These are phyloP conservation scores for Sebastes minor DNA, from an alignment of 2,797 vertebrate genomes.

Conservation along the genomic window DNA sequence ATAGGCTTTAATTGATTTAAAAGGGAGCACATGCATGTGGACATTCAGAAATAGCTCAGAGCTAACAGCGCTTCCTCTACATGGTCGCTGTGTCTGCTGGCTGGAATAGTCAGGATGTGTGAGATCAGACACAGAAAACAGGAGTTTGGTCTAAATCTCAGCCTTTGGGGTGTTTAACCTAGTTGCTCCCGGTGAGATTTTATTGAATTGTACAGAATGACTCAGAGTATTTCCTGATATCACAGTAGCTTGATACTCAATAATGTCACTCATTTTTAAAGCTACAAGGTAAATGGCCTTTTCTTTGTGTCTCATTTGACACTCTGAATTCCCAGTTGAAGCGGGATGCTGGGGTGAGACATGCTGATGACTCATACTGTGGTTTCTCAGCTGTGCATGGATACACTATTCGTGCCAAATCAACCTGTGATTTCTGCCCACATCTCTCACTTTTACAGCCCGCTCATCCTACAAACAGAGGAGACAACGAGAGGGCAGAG, in stretches of 20 bases:
- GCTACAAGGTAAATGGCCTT: background rate
- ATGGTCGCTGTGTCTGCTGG: background rate
- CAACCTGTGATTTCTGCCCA: background rate
- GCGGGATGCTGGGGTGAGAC: background rate
- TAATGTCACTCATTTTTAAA: slow-evolving; percentile 3
- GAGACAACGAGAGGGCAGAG: background rate
- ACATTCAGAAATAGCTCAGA: slow-evolving; percentile 15
- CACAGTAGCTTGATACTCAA: background rate
- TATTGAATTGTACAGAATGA: slow-evolving; percentile 2
- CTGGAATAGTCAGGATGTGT: background rate
- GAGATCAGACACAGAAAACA: background rate
- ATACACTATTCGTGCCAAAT: background rate
- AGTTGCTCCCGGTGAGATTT: background rate
- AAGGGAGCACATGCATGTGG: slow-evolving; percentile 26
- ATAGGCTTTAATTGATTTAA: slow-evolving; percentile 48
- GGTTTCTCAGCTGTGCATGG: background rate
- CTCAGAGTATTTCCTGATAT: background rate
- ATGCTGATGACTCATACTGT: background rate
- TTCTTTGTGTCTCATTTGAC: background rate
- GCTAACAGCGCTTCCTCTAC: slow-evolving; percentile 8
- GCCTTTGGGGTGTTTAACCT: background rate
- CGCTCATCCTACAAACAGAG: background rate
- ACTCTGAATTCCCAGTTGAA: background rate
- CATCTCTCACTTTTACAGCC: background rate
- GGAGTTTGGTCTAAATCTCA: background rate